Base-by-base conservation (phyloP, 2,113 vertebrate genomes). In the Cariama cristata region DNA sequence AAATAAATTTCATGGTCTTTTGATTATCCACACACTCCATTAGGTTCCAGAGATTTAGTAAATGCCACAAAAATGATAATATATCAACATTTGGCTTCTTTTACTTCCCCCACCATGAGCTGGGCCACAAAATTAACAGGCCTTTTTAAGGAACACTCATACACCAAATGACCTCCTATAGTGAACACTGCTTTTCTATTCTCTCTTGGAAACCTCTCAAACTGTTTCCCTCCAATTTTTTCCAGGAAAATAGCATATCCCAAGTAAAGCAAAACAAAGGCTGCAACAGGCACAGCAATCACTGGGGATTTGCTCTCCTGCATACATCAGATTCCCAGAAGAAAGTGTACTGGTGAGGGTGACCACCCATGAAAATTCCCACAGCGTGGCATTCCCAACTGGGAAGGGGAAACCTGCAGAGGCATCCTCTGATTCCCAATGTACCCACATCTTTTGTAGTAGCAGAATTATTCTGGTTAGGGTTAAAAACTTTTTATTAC, bases 1-100 rank as follows among this genome's bases (percentile, higher is more conserved):
- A 93, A 95, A 94, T 68, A 90, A 97, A 95, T 90, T 69, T 96
- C 94, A 96, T n/a, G 74, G 93, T 94, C 84, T 96, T 95, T 69
- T 91, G 91, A 93, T 83, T 95, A 96, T 26, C 71, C 74, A 91
- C 71, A 96, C 42, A 93, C 58, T 96, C 74, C 67, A 94, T 40
- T 95, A 88, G 49, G 84, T 93, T 87, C 62, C 69, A 87, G 62
- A 96, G 92, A 94, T 91, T 96, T 76, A 93, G 69, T 87, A 96
- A 97, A 97, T 75, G 96, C 96, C 95, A 93, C 93, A 93, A 81
- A 96, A 93, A 93, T 66, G 6, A 88, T 85, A 66, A 93, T 95
- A 89, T 69, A 92, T 93, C 94, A 94, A 93, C 66, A 87, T 94
- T 53, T 69, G 89, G 80, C 60, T 38, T 58, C 82, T 86, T 94